Evolutionary conservation across 2,113 vertebrate genomes (phyloP), one percentile per base, ranked within the genome.

Genomic region (Oriolus oriolus): DNA sequence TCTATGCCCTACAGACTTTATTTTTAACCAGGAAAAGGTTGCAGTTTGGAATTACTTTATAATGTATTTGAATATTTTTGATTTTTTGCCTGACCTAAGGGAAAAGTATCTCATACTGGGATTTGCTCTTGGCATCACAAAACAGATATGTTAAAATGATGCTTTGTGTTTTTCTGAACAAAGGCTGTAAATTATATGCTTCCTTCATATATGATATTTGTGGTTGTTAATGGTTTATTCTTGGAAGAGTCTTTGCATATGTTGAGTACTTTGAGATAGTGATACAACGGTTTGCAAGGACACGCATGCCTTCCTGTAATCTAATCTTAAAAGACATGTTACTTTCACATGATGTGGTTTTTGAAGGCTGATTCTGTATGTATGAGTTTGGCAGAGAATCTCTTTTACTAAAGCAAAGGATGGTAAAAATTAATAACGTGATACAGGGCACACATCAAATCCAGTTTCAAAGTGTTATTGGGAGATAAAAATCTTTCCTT

Each of bases 301-400:
- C 95, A 97, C 15, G 19, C 93, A 61, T 96, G 86, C 95, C 89
- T 96, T 93, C 78, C 65, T 78, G 97, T 97, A 97, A 98, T 97
- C 86, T 92, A 96, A 97, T 96, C 95, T 94, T 80, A 74, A 60
- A 85, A 95, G 88, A 73, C 60, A 76, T 86, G 71, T 70, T 90
- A 30, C 93, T 78, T 95, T 92, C 95, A 93, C 86, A 57, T 96
- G 92, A 73, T 91, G 74, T 74, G 81, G 91, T 45, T 92, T 84
- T 91, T 91, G 71, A 90, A 94, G 64, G 59, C 90, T 73, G 69
- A 13, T 88, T 75, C 77, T 96, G 4, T 92, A 31, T 64, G 68
- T 78, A 21, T 41, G 56, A n/a, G 22, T 53, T 49, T 93, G 78
- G 77, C 63, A 73, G 77, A 66, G 26, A 39, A 66, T 10, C 13